Conservation (phyloP, 92 coral and sea anemone genomes). For the Porites rus region DNA sequence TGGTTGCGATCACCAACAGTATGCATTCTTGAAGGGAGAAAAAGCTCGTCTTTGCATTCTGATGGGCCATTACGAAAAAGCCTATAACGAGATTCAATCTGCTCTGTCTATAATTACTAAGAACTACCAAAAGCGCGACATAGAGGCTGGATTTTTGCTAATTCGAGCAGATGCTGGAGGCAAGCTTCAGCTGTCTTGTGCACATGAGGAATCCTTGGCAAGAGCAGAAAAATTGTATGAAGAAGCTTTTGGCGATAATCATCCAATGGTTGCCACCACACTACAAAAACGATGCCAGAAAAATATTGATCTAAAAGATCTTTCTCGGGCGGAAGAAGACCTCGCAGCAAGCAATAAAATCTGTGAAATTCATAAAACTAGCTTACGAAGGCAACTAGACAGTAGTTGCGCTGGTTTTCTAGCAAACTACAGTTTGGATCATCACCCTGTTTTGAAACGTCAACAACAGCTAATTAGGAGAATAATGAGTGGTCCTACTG, state of each 20-base stretch:
- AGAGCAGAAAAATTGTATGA: slow-evolving; percentile 1
- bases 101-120: neutral
- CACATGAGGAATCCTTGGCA: neutral
- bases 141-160: slow-evolving; percentile 3
- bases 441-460: slow-evolving; percentile 1
- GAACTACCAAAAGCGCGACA: neutral
- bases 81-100: neutral
- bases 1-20: neutral
- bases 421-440: neutral
- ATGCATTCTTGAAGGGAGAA: slow-evolving; percentile 2
- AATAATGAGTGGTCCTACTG: neutral
- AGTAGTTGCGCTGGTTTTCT: neutral
- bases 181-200: neutral
- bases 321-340: neutral
- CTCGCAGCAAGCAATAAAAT: slow-evolving; percentile 7
- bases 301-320: neutral
- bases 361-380: slow-evolving; percentile 18
- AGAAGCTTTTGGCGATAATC: slow-evolving; percentile 7
- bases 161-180: slow-evolving; percentile 17
- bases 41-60: slow-evolving; percentile 14
- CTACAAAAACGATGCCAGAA: neutral
- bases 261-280: slow-evolving; percentile 13
- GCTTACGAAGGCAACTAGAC: neutral
- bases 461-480: neutral
- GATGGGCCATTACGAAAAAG: neutral